These are phyloP conservation scores for Agrilus planipennis DNA, from an alignment of 1,140 invertebrate genomes.

Conservation along the genomic window DNA sequence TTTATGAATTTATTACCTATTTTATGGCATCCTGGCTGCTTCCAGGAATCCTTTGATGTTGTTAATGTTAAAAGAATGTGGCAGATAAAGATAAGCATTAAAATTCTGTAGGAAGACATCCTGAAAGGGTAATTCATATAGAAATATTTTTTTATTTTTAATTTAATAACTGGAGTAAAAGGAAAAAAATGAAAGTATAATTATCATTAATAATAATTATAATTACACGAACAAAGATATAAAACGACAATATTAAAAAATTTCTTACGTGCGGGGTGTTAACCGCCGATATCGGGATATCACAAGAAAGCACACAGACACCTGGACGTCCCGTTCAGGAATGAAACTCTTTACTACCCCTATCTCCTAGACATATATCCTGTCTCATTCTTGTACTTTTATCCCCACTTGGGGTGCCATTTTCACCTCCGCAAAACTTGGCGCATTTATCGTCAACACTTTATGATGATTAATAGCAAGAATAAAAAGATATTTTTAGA, in stretches of 20 bases:
- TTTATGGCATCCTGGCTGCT: constrained; percentile 49
- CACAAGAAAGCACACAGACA: too few relatives aligned
- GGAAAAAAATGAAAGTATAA: not conserved
- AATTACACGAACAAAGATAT: too few relatives aligned
- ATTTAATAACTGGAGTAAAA: not conserved
- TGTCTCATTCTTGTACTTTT: constrained; percentile 2
- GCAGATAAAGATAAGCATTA: constrained; percentile 16
- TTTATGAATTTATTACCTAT: constrained; percentile 36
- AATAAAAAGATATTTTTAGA: too few relatives aligned
- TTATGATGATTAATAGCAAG: too few relatives aligned
- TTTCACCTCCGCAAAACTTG: too few relatives aligned
- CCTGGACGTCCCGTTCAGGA: not conserved
- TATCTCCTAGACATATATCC: constrained; percentile 1
- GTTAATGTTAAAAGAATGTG: constrained; percentile 17
- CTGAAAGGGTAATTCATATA: not conserved
- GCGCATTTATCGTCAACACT: too few relatives aligned
- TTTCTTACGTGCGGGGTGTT: constrained; percentile 1
- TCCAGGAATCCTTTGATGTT: constrained; percentile 36
- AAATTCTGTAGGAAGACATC: not conserved
- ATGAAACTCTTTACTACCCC: not conserved
- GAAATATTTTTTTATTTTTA: not conserved
- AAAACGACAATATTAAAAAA: not conserved
- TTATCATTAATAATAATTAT: too few relatives aligned
- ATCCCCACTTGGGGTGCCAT: constrained; percentile 8
- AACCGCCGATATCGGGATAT: too few relatives aligned